phyloP scores from a whole-genome alignment of 92 coral and sea anemone species.

The Scolanthus callimorphus region DNA sequence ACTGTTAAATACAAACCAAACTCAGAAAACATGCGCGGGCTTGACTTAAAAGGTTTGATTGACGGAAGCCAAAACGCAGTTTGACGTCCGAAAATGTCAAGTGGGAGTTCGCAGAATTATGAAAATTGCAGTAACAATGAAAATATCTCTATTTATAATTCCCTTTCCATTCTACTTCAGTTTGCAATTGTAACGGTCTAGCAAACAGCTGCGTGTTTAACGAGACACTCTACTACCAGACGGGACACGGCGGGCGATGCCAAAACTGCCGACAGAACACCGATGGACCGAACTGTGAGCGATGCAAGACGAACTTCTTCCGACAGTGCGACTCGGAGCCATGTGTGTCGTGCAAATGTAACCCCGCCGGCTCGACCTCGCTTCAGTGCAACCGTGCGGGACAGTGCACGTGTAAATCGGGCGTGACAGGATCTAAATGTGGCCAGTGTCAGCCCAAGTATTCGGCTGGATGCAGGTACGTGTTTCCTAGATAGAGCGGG shows the following conservation, averaged over 20 bases:
- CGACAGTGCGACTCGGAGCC: slow-evolving; percentile 51
- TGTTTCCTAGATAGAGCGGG: too few species aligned
- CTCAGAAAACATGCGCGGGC: too few species aligned
- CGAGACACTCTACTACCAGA: slow-evolving; percentile 40
- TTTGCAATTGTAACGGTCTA: slow-evolving; percentile 75
- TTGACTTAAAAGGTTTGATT: too few species aligned
- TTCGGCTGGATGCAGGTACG: slow-evolving; percentile 98
- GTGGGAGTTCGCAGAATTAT: too few species aligned
- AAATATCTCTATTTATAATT: neutral
- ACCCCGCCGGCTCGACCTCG: slow-evolving; percentile 80
- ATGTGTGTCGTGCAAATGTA: slow-evolving; percentile 84
- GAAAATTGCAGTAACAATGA: too few species aligned
- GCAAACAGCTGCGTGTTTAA: slow-evolving; percentile 89
- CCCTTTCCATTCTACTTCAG: too few species aligned
- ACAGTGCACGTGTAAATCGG: slow-evolving; percentile 86
- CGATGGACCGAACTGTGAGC: slow-evolving; percentile 90
- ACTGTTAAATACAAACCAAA: too few species aligned
- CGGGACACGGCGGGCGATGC: slow-evolving; percentile 81
- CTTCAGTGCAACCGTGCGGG: slow-evolving; percentile 83
- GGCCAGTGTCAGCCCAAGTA: slow-evolving; percentile 69
- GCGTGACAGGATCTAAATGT: slow-evolving; percentile 94
- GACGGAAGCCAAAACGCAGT: too few species aligned
- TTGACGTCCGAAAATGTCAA: too few species aligned
- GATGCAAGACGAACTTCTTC: slow-evolving; percentile 83
- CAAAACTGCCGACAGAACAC: slow-evolving; percentile 84